Evolutionary conservation across 2,113 vertebrate genomes (phyloP).

Genomic region (Catharus bicknelli): DNA sequence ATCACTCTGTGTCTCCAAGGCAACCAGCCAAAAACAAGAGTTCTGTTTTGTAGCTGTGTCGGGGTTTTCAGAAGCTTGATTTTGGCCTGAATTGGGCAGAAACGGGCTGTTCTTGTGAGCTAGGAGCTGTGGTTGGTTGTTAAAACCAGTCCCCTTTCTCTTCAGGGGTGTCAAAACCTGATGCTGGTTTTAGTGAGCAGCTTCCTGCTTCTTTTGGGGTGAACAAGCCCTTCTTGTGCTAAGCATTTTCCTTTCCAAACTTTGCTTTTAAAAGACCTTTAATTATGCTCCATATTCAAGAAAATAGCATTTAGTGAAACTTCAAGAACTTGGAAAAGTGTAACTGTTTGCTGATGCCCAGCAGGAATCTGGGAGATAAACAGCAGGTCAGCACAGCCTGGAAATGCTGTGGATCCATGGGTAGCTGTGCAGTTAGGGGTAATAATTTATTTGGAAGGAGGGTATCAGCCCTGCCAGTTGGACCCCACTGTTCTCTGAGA

Average conservation of each 20-base stretch:
- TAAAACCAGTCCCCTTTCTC: not conserved
- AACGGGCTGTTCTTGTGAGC: not conserved
- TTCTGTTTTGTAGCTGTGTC: not conserved
- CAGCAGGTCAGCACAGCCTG: not conserved
- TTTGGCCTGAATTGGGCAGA: constrained; percentile 2
- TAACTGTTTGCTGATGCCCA: not conserved
- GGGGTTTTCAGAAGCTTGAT: not conserved
- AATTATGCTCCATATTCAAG: not conserved
- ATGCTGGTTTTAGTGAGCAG: not conserved
- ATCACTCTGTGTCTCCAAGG: constrained; percentile 4
- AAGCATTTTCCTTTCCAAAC: not conserved
- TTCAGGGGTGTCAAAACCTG: not conserved
- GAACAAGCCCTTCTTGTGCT: not conserved
- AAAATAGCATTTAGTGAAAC: not conserved
- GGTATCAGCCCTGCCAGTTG: not conserved
- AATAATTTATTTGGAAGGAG: not conserved
- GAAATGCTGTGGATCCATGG: not conserved
- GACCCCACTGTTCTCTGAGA: not conserved
- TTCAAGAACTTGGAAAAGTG: not conserved
- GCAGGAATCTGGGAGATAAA: not conserved
- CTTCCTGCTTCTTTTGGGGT: not conserved
- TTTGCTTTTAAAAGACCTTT: not conserved
- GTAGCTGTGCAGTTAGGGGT: not conserved
- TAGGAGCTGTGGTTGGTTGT: not conserved
- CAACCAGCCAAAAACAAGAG: constrained; percentile 15